Evolutionary conservation across 2,888 invertebrate species (phyloP).

Genomic region (Luffia ferchaultella): DNA sequence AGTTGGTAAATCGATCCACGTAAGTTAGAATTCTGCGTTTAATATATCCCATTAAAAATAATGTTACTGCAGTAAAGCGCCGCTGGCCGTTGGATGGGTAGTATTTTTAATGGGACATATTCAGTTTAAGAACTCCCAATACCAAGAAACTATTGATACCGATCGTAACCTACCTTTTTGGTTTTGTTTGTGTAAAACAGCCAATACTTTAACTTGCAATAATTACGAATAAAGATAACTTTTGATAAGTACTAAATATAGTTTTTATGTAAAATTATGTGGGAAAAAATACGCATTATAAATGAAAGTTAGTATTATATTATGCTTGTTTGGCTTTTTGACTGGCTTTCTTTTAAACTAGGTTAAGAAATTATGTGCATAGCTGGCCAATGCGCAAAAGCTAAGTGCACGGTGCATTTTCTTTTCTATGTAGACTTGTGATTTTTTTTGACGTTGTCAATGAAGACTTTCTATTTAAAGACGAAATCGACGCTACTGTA

Average conservation of each 20-base stretch:
- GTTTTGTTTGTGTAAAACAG: not conserved
- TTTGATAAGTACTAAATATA: constrained; percentile 20
- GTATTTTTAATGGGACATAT: too few species aligned
- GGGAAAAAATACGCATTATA: constrained; percentile 65
- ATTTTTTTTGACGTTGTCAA: not conserved
- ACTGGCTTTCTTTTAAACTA: constrained; percentile 51
- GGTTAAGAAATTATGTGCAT: constrained; percentile 12
- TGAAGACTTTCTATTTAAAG: not conserved
- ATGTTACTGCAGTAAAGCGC: too few species aligned
- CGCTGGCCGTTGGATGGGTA: too few species aligned
- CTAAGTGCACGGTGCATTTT: not conserved
- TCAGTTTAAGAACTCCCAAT: too few species aligned
- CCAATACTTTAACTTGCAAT: constrained; percentile 1
- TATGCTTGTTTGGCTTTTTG: constrained; percentile 50
- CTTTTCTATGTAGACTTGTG: not conserved
- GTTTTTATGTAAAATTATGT: constrained; percentile 54
- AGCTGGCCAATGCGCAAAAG: not conserved
- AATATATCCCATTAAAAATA: too few species aligned
- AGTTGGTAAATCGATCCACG: too few species aligned
- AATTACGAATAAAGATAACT: not conserved
- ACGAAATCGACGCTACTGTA: not conserved
- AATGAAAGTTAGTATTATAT: constrained; percentile 44
- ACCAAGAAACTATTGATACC: too few species aligned
- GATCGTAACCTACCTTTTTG: too few species aligned
- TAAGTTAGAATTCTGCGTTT: too few species aligned